A percentile compares a stretch with the other conserved stretches of the same genome.
Evolutionary conservation across 2,113 vertebrate genomes (phyloP).

Genomic region (Rhea pennata): DNA sequence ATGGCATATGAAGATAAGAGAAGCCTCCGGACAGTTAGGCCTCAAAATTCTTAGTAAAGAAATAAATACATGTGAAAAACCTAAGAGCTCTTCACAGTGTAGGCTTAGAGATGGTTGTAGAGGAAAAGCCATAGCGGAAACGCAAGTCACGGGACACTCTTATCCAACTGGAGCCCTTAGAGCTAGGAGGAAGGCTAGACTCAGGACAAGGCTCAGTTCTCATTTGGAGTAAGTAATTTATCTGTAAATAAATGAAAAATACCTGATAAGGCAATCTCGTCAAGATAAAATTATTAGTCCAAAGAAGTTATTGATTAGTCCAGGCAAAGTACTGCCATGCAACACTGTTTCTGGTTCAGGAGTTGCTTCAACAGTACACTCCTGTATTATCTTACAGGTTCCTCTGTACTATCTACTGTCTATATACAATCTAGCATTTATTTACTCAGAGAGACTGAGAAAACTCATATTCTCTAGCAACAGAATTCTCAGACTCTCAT

Average conservation of each 20-base stretch:
- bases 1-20: not conserved
- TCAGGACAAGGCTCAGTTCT: not conserved
- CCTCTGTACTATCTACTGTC: not conserved
- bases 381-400: too few relatives aligned
- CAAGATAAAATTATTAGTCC: not conserved
- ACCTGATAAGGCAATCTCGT: not conserved
- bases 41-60: not conserved
- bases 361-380: not conserved
- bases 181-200: not conserved
- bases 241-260: not conserved
- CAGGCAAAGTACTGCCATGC: not conserved
- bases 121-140: too few relatives aligned
- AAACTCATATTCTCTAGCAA: not conserved
- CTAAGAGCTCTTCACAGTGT: too few relatives aligned
- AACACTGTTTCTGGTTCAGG: not conserved
- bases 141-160: too few relatives aligned
- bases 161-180: not conserved
- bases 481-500: not conserved
- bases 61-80: not conserved
- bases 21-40: not conserved
- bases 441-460: not conserved
- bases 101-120: not conserved
- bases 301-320: not conserved
- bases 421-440: not conserved
- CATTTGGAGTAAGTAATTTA: not conserved